These are phyloP conservation scores for Coreius guichenoti DNA, from an alignment of 2,797 vertebrate genomes.

Conservation along the genomic window DNA sequence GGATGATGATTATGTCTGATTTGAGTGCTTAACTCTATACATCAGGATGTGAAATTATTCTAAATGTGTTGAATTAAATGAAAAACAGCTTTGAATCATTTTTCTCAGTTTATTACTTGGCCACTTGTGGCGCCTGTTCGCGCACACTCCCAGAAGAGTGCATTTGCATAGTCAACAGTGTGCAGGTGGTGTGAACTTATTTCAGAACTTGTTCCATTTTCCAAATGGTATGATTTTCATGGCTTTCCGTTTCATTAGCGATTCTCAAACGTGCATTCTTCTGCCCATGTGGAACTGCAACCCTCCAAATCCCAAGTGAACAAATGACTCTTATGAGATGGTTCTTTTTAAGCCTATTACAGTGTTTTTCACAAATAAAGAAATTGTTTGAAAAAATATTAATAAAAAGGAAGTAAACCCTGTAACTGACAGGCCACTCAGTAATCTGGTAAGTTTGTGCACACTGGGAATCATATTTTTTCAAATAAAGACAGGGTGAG, in stretches of 20 bases:
- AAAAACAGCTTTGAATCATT: not conserved
- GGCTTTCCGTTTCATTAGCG: not conserved
- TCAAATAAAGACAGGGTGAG: no score
- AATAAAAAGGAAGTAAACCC: no score
- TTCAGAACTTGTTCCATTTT: not conserved
- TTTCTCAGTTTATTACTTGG: not conserved
- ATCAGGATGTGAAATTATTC: not conserved
- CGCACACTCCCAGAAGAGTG: not conserved
- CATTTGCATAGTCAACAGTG: not conserved
- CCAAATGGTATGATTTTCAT: not conserved
- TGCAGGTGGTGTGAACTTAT: not conserved
- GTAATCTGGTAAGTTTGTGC: no score
- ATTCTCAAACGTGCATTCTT: not conserved
- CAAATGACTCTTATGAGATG: not conserved
- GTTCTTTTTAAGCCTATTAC: not conserved
- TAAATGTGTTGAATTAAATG: slow-evolving; percentile 7
- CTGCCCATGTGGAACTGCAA: not conserved
- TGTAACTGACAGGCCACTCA: no score
- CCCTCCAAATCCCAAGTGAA: not conserved
- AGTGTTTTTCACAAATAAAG: no score
- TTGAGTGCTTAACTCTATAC: not conserved
- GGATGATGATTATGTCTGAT: slow-evolving; percentile 9
- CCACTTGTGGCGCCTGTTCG: not conserved
- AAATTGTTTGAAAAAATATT: no score
- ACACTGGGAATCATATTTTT: no score